These are phyloP conservation scores for Chironomus riparius DNA, from an alignment of 2,888 invertebrate species.

Conservation along the genomic window DNA sequence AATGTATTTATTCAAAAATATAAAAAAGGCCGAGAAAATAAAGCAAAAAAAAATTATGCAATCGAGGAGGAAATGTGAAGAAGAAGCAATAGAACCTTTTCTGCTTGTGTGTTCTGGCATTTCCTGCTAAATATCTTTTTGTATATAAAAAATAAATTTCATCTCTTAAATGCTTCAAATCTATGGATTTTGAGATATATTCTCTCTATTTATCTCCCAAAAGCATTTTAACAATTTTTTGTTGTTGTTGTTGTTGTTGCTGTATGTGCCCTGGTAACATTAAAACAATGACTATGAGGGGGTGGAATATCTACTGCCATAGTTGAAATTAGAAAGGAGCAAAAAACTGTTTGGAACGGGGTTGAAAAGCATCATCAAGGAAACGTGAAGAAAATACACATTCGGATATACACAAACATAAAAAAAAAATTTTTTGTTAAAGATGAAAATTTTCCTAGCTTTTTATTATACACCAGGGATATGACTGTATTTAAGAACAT, in stretches of 20 bases:
- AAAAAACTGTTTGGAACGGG: not conserved
- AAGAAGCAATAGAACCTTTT: not conserved
- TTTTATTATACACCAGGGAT: slow-evolving; percentile 25
- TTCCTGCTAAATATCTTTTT: slow-evolving; percentile 12
- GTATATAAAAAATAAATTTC: not conserved
- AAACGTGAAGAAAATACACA: slow-evolving; percentile 12
- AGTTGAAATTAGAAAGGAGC: not conserved
- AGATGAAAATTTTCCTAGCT: not conserved
- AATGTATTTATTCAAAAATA: slow-evolving; percentile 6
- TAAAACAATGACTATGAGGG: slow-evolving; percentile 15
- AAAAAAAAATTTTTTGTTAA: not conserved
- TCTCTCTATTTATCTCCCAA: not conserved
- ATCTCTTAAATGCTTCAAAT: no score
- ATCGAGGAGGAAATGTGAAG: not conserved
- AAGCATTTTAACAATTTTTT: not conserved
- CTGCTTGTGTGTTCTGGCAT: slow-evolving; percentile 5
- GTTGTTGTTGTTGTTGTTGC: not conserved
- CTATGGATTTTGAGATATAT: not conserved
- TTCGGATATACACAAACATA: not conserved
- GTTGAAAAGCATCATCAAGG: not conserved
- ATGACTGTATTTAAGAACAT: slow-evolving; percentile 15
- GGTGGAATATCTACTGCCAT: not conserved
- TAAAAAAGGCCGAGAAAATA: not conserved
- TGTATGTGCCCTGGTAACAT: not conserved
- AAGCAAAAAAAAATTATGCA: not conserved